Evolutionary conservation across 2,113 vertebrate species (phyloP).

Genomic region (Psephotus haematonotus): DNA sequence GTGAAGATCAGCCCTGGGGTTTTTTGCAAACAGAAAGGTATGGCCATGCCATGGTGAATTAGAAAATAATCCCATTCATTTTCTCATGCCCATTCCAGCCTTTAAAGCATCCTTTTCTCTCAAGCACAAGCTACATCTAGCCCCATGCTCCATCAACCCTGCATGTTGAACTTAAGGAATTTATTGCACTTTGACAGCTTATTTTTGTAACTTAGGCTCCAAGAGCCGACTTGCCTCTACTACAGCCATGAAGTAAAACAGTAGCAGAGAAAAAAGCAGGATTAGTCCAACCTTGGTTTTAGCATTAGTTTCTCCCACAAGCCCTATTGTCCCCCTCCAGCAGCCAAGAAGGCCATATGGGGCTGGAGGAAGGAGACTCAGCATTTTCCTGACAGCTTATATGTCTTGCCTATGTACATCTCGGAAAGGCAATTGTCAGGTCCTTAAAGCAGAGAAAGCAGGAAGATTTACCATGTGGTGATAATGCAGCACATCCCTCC

Average conservation of each 20-base stretch:
- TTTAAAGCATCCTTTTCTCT: not conserved
- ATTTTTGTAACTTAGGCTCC: not conserved
- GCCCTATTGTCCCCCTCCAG: not conserved
- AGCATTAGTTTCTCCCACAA: not conserved
- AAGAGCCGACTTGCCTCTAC: not conserved
- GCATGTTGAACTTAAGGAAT: not conserved
- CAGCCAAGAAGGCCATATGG: not conserved
- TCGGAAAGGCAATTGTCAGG: not conserved
- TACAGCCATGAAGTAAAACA: not conserved
- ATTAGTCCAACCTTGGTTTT: not conserved
- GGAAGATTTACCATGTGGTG: not conserved
- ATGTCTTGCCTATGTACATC: not conserved
- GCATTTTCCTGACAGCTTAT: not conserved
- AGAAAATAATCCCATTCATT: not conserved
- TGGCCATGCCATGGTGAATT: not conserved
- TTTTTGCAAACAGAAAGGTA: not conserved
- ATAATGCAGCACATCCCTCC: not conserved
- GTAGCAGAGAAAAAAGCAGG: not conserved
- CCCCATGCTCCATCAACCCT: not conserved
- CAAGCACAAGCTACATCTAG: not conserved
- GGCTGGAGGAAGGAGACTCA: not conserved
- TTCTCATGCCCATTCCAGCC: not conserved
- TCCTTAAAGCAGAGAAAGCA: not conserved
- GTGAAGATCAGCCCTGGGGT: not conserved
- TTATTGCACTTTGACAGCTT: not conserved